These are phyloP conservation scores for Anastrepha obliqua DNA, from an alignment of 1,140 invertebrate species.

Conservation along the genomic window DNA sequence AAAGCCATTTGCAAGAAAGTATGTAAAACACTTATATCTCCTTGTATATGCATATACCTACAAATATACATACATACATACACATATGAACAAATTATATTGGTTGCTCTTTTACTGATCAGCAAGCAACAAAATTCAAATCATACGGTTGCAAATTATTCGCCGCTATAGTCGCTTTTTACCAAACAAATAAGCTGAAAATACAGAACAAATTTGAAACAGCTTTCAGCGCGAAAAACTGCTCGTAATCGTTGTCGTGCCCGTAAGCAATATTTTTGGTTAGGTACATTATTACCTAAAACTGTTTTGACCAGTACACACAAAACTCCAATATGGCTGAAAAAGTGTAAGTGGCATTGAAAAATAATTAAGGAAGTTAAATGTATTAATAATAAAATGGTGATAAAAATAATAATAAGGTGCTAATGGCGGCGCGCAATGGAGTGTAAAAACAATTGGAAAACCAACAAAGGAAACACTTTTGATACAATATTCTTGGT, in stretches of 20 bases:
- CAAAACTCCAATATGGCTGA: slow-evolving; percentile 16
- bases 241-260: not conserved
- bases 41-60: not conserved
- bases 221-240: slow-evolving; percentile 7
- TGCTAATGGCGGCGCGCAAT: not conserved
- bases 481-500: not conserved
- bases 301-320: not conserved
- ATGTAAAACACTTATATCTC: too few species aligned
- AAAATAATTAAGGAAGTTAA: slow-evolving; percentile 29
- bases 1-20: too few species aligned
- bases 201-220: not conserved
- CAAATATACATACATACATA: slow-evolving; percentile 2
- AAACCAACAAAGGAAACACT: not conserved
- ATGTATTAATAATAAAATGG: not conserved
- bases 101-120: not conserved
- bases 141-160: slow-evolving; percentile 43
- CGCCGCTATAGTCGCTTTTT: slow-evolving; percentile 8
- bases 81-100: not conserved
- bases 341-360: slow-evolving; percentile 14
- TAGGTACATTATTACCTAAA: slow-evolving; percentile 49
- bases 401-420: not conserved
- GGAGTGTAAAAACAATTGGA: not conserved
- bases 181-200: not conserved
- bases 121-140: slow-evolving; percentile 16
- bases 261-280: not conserved